These are phyloP conservation scores for Drosophila ercepeae DNA, from an alignment of 1,140 invertebrate genomes.

Conservation along the genomic window DNA sequence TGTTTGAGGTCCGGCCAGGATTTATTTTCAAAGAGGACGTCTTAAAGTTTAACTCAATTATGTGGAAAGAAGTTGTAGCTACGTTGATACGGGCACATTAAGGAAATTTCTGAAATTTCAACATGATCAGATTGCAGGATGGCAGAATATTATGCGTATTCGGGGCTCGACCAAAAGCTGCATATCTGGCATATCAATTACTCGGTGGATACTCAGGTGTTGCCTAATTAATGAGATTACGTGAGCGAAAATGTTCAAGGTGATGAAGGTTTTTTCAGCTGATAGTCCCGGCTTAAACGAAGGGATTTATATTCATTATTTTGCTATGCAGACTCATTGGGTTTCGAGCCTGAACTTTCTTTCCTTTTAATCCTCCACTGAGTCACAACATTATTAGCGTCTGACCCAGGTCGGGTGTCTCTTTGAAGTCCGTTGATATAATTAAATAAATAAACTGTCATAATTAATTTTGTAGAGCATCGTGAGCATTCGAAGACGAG, in stretches of 20 bases:
- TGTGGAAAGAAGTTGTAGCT: conserved; percentile 18
- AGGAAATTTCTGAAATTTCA: conserved; percentile 21
- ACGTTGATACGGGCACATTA: conserved; percentile 29
- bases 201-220: conserved; percentile 8
- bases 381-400: conserved; percentile 77
- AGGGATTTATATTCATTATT: neutral
- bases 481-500: conserved; percentile 37
- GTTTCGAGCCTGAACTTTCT: neutral
- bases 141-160: neutral
- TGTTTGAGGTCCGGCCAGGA: conserved; percentile 41
- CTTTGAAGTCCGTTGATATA: conserved; percentile 69
- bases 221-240: conserved; percentile 25
- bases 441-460: conserved; percentile 82
- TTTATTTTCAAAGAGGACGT: conserved; percentile 52
- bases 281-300: too few relatives aligned
- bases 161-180: neutral
- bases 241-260: conserved; percentile 2
- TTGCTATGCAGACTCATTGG: neutral
- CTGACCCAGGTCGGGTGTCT: conserved; percentile 23
- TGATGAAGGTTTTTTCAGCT: neutral
- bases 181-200: conserved; percentile 33
- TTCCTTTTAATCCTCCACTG: conserved; percentile 51
- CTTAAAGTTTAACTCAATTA: conserved; percentile 54
- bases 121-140: conserved; percentile 20
- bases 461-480: conserved; percentile 72